A percentile compares a stretch with the other conserved stretches of the same genome.
These are phyloP conservation scores for Procapra przewalskii DNA, from an alignment of 2,113 vertebrate genomes.

Conservation along the genomic window DNA sequence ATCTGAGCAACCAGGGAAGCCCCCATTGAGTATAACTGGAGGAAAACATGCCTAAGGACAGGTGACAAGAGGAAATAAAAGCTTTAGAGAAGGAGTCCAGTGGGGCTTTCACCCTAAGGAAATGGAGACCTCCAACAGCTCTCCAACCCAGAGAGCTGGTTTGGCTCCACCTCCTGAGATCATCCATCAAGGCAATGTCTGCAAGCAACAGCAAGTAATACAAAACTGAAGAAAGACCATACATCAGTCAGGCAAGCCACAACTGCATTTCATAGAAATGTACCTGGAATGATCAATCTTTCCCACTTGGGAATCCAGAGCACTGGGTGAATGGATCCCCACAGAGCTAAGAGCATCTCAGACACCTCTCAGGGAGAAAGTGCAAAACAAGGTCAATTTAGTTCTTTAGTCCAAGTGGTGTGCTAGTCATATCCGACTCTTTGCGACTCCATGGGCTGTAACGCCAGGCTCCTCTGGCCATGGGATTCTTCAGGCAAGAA, in stretches of 20 bases:
- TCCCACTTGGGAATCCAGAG: background rate
- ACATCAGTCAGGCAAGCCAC: background rate
- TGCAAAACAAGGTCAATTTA: background rate
- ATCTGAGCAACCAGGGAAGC: background rate
- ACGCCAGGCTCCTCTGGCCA: background rate
- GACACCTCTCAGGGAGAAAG: background rate
- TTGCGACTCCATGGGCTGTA: background rate
- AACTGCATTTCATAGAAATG: background rate
- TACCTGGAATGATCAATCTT: background rate
- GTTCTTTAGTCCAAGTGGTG: background rate
- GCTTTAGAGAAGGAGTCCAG: background rate
- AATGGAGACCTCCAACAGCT: background rate
- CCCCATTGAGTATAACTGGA: background rate
- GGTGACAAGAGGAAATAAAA: background rate
- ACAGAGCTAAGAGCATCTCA: background rate
- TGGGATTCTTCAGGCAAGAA: background rate
- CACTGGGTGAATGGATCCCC: fast-evolving
- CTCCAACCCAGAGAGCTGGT: background rate
- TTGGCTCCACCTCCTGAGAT: background rate
- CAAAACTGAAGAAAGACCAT: background rate
- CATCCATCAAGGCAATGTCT: background rate
- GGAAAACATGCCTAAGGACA: no score
- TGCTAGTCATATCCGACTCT: background rate
- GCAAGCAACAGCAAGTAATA: background rate
- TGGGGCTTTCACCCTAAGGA: background rate